A percentile compares a stretch with the other conserved stretches of the same genome.
Conservation (phyloP, 2,113 vertebrate genomes). For the Chaetops frenatus region DNA sequence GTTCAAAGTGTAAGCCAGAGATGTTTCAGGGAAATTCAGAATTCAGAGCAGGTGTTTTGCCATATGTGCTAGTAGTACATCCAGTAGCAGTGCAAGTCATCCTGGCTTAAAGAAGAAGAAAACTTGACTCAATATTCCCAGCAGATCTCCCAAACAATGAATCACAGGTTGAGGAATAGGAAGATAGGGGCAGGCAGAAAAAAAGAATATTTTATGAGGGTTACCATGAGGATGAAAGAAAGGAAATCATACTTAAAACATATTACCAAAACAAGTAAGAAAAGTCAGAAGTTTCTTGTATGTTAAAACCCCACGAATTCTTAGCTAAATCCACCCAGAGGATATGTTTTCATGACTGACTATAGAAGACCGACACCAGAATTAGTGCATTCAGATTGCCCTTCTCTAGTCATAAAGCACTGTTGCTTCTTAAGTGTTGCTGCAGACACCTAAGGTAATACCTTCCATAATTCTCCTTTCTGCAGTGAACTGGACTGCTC, state of each 20-base stretch:
- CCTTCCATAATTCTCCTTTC: background rate
- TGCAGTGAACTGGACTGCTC: background rate
- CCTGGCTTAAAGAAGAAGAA: constrained; percentile 42
- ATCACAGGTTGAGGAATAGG: background rate
- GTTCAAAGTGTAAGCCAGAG: constrained; percentile 54
- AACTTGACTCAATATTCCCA: constrained; percentile 51
- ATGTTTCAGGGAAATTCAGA: constrained; percentile 29
- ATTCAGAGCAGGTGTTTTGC: constrained; percentile 57
- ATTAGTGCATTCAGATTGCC: background rate
- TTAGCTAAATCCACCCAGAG: background rate
- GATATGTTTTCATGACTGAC: background rate
- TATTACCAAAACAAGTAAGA: background rate
- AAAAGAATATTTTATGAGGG: background rate
- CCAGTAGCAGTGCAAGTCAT: constrained; percentile 46
- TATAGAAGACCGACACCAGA: background rate
- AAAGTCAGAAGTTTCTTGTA: background rate
- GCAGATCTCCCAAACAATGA: constrained; percentile 22
- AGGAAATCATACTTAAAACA: background rate
- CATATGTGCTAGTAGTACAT: constrained; percentile 42
- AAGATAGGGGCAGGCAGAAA: constrained; percentile 6
- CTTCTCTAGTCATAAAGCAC: background rate
- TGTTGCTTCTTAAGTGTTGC: background rate
- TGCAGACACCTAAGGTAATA: background rate
- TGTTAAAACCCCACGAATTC: background rate
- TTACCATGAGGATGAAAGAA: background rate